Base-by-base conservation (phyloP, 2,113 vertebrate species). In the Lucifuga dentata region DNA sequence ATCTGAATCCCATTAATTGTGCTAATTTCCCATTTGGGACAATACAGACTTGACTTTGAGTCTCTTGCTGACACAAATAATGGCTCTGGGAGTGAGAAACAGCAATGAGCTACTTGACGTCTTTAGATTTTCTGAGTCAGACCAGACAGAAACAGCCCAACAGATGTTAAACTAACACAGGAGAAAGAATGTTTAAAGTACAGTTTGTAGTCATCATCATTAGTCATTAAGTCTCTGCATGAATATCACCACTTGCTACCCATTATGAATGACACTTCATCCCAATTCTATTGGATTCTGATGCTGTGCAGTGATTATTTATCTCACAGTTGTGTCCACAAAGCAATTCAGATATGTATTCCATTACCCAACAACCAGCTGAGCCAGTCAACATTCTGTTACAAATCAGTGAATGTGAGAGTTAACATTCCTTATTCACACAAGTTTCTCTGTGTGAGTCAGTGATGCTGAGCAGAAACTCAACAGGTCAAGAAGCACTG, bases 401-500 rank as follows among this genome's bases (percentile, higher is more conserved):
- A 17, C 8, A 17, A 49, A 57, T 63, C 12, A 62, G 20, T 36
- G 9, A 65, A 38, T 11, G 36, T 1, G 5, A 50, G 16, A 57
- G 5, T 16, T 1, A 50, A 50, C 45, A 73, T 65, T 76, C 55
- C 44, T 62, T 26, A 48, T 36, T 70, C 43, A 70, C 32, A 70
- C 39, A 62, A 12, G 32, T 67, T 69, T 52, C 58, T 68, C 57
- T 74, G 65, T 80, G 48, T 72, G 68, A 44, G 58, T 41, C 43
- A 43, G 64, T 69, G 68, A 84, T 49, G 55, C 59, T 66, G 45
- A 68, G 63, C 79, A 73, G 79, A 82, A 44, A 69, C n/a, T 16
- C 56, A 39, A 3, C 19, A 38, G 35, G 70, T 83, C 72, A 66
- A 20, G 48, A 66, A 65, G 48, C 20, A 5, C 55, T 32, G 21